phyloP scores from a whole-genome alignment of 2,113 vertebrate species.

The Apteryx owenii region DNA sequence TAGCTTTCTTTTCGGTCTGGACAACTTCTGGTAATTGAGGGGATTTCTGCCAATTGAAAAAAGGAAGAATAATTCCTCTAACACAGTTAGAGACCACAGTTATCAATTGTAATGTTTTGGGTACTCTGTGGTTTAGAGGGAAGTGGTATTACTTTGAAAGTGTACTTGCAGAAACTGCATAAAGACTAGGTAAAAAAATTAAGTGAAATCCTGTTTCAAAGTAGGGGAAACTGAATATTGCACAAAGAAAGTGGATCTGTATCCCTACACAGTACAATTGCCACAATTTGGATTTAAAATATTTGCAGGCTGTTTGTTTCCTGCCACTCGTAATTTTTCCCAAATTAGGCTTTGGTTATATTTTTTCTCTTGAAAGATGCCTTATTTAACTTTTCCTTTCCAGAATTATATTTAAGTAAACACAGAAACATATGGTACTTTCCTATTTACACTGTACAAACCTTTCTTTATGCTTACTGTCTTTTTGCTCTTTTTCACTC shows the following conservation, averaged over 20 bases:
- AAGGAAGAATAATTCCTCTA: not conserved
- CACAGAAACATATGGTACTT: not conserved
- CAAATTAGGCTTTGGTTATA: not conserved
- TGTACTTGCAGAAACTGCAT: not conserved
- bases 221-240: not conserved
- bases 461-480: not conserved
- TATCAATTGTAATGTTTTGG: not conserved
- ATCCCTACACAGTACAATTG: accelerated
- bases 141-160: not conserved
- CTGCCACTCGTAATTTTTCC: not conserved
- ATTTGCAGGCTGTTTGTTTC: not conserved
- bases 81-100: not conserved
- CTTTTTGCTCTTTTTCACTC: conserved; percentile 8
- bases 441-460: not conserved
- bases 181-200: not conserved
- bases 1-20: not conserved
- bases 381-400: not conserved
- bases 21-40: not conserved
- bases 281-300: not conserved
- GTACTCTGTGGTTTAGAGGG: not conserved
- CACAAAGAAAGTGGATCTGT: not conserved
- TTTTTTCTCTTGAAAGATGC: not conserved
- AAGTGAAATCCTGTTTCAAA: not conserved
- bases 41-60: not conserved
- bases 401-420: not conserved